Evolutionary conservation across 2,888 invertebrate genomes (phyloP).

Genomic region (Clistopyga incitator): DNA sequence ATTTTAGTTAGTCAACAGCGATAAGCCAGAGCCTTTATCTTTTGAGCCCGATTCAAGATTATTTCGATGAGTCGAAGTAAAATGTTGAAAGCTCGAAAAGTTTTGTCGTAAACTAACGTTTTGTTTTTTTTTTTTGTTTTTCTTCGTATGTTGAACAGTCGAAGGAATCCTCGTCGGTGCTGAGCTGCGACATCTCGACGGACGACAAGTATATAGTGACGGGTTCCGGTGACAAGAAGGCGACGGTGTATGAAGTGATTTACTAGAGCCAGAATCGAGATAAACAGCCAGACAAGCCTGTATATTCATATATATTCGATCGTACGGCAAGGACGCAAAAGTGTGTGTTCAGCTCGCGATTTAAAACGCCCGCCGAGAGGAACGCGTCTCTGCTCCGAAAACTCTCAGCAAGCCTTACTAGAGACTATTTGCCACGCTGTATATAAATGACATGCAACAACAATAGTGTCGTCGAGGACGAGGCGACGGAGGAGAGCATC

Average conservation of each 20-base stretch:
- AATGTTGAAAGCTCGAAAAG: too few relatives aligned
- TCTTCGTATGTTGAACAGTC: slow-evolving; percentile 86
- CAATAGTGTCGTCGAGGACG: slow-evolving; percentile 50
- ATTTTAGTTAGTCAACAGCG: too few relatives aligned
- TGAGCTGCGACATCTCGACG: slow-evolving; percentile 98
- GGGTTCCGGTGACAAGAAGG: slow-evolving; percentile 99
- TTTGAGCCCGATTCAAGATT: too few relatives aligned
- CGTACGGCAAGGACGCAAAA: slow-evolving; percentile 18
- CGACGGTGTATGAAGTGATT: slow-evolving; percentile 98
- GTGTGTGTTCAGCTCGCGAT: slow-evolving; percentile 9
- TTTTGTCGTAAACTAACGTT: not conserved
- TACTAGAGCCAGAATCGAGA: slow-evolving; percentile 85
- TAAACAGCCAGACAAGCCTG: slow-evolving; percentile 52
- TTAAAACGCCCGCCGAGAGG: slow-evolving; percentile 12
- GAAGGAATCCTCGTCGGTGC: slow-evolving; percentile 98
- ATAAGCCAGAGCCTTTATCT: too few relatives aligned
- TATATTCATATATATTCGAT: slow-evolving; percentile 52
- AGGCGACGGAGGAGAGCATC: slow-evolving; percentile 23
- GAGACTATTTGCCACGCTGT: slow-evolving; percentile 62
- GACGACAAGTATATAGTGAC: slow-evolving; percentile 99
- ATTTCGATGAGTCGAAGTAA: too few relatives aligned
- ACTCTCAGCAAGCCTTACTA: slow-evolving; percentile 64
- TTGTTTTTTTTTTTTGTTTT: too few relatives aligned
- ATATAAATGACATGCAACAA: slow-evolving; percentile 54
- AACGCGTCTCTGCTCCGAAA: slow-evolving; percentile 37